A percentile compares a stretch with the other conserved stretches of the same genome.
Evolutionary conservation across 2,113 vertebrate genomes (phyloP).

Genomic region (Protomyctophum bolini): DNA sequence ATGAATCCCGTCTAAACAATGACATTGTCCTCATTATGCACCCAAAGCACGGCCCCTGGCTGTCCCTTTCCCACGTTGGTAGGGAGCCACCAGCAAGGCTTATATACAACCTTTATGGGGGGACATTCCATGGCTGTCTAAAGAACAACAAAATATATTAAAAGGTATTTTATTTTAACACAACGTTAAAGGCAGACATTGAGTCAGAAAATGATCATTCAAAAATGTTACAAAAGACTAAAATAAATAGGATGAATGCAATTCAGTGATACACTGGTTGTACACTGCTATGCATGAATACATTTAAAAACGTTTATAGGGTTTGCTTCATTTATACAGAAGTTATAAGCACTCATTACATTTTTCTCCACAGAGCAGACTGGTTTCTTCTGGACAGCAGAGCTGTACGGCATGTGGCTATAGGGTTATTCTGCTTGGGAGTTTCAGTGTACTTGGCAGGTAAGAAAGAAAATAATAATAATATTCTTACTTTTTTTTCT

Average conservation of each 20-base stretch:
- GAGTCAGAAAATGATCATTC: background rate
- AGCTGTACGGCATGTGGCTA: conserved; percentile 81
- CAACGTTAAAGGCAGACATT: background rate
- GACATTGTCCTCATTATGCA: conserved; percentile 70
- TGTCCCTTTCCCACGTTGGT: conserved; percentile 73
- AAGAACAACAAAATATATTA: conserved; percentile 25
- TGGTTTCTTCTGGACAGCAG: conserved; percentile 90
- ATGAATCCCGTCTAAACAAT: conserved; percentile 67
- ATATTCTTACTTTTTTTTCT: background rate
- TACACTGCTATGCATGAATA: background rate
- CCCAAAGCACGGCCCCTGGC: conserved; percentile 56
- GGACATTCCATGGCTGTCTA: conserved; percentile 42
- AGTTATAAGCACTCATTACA: too few species aligned
- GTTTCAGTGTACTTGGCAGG: conserved; percentile 88
- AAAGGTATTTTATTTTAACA: background rate
- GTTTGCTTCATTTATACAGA: background rate
- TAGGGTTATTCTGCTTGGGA: conserved; percentile 90
- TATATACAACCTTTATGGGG: conserved; percentile 32
- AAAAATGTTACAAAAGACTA: background rate
- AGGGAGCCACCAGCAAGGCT: conserved; percentile 47
- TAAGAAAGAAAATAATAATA: conserved; percentile 52
- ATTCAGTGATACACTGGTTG: background rate
- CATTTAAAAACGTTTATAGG: background rate
- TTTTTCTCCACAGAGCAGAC: conserved; percentile 79
- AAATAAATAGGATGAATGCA: background rate